phyloP scores from a whole-genome alignment of 2,888 invertebrate species.

The Eristalis pertinax region DNA sequence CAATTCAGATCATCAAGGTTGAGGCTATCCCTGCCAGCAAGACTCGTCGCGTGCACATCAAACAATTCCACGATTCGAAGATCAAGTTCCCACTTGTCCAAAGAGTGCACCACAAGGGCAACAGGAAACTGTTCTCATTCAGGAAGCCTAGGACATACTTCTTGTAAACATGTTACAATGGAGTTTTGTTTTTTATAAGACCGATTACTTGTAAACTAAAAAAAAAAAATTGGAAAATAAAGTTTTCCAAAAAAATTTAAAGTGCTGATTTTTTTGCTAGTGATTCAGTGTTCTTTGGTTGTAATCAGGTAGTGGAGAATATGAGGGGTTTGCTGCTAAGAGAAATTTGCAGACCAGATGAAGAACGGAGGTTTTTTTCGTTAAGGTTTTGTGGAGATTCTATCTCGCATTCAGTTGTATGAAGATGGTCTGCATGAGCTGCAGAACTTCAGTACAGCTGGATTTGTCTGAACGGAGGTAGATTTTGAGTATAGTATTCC shows the following conservation, averaged over 20 bases:
- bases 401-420: no score
- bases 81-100: constrained; percentile 98
- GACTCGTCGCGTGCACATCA: constrained; percentile 96
- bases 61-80: constrained; percentile 98
- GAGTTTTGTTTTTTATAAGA: constrained; percentile 64
- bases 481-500: no score
- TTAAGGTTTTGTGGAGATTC: no score
- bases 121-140: constrained; percentile 90
- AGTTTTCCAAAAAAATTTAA: constrained; percentile 38
- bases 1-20: constrained; percentile 98
- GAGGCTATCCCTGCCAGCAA: constrained; percentile 94
- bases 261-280: not conserved
- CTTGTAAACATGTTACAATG: constrained; percentile 77
- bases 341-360: no score
- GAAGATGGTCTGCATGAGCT: no score
- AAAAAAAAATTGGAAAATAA: constrained; percentile 58
- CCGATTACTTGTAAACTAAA: constrained; percentile 52
- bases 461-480: no score
- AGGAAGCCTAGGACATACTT: constrained; percentile 82
- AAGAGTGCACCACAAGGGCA: constrained; percentile 91
- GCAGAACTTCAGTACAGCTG: no score
- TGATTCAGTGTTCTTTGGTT: not conserved
- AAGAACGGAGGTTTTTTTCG: no score
- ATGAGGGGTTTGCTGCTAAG: not conserved
- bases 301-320: not conserved